Conservation (phyloP, 2,113 vertebrate genomes). For the Furnarius figulus region DNA sequence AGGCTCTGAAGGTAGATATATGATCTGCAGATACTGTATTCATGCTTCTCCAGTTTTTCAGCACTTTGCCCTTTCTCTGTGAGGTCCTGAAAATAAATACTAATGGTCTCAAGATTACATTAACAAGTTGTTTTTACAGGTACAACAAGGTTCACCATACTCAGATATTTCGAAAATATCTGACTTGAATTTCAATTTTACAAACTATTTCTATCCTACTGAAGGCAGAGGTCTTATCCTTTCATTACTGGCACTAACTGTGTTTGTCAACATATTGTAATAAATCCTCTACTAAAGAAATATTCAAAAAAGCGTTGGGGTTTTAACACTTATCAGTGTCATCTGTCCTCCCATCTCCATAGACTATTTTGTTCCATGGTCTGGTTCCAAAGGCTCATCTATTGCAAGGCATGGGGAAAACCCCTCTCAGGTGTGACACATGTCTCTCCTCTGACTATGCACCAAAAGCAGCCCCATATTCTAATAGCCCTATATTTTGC, state of each 20-base stretch:
- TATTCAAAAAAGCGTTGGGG: rapidly evolving
- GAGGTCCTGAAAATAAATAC: neutral
- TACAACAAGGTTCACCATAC: neutral
- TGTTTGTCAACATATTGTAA: neutral
- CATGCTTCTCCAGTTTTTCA: neutral
- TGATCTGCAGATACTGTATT: neutral
- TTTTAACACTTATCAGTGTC: neutral
- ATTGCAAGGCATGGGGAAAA: neutral
- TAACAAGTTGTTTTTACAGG: neutral
- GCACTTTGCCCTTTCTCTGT: neutral
- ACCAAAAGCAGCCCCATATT: neutral
- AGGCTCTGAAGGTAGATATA: neutral
- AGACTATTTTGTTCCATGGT: neutral
- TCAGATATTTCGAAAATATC: neutral
- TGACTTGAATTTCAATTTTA: neutral
- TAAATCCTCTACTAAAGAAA: neutral
- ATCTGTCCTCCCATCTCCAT: neutral
- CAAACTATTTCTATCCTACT: neutral
- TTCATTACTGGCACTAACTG: neutral
- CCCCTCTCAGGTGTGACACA: neutral
- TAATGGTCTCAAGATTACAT: neutral
- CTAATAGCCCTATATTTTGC: neutral
- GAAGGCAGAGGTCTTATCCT: neutral
- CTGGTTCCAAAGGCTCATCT: neutral
- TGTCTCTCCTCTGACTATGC: neutral